These are phyloP conservation scores for Aleadryas rufinucha DNA, from an alignment of 2,113 vertebrate species.

Conservation along the genomic window DNA sequence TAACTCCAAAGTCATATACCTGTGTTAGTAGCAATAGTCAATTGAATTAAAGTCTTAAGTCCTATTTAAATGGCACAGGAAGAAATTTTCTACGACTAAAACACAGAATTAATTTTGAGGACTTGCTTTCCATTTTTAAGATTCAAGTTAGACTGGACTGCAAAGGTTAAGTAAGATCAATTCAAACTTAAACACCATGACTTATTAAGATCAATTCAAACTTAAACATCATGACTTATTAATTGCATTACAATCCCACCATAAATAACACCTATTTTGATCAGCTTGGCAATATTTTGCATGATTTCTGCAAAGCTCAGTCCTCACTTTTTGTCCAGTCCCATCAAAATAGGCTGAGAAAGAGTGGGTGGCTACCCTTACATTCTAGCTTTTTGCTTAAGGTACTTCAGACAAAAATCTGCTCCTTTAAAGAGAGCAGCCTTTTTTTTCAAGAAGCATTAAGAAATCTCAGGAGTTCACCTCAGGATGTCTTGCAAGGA, in stretches of 20 bases:
- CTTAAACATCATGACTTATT: neutral
- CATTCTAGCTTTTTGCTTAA: neutral
- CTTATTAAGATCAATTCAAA: neutral
- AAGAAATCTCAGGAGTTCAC: neutral
- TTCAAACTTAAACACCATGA: neutral
- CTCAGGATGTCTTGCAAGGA: too few relatives aligned
- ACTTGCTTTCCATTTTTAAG: neutral
- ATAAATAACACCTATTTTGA: neutral
- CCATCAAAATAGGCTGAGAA: neutral
- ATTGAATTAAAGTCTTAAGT: neutral
- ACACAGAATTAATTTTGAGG: neutral
- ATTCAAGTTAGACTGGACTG: neutral
- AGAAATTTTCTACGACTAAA: neutral
- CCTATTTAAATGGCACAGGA: neutral
- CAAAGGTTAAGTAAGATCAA: neutral
- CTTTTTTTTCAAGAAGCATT: neutral
- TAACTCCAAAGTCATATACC: neutral
- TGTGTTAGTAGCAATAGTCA: neutral
- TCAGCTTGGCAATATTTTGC: neutral
- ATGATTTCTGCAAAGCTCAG: neutral
- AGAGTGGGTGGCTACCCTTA: neutral
- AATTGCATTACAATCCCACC: neutral
- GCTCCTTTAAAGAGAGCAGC: fast-evolving
- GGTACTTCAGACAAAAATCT: neutral
- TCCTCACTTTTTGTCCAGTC: neutral